phyloP scores from a whole-genome alignment of 2,888 invertebrate species.

The Arenicola marina region DNA sequence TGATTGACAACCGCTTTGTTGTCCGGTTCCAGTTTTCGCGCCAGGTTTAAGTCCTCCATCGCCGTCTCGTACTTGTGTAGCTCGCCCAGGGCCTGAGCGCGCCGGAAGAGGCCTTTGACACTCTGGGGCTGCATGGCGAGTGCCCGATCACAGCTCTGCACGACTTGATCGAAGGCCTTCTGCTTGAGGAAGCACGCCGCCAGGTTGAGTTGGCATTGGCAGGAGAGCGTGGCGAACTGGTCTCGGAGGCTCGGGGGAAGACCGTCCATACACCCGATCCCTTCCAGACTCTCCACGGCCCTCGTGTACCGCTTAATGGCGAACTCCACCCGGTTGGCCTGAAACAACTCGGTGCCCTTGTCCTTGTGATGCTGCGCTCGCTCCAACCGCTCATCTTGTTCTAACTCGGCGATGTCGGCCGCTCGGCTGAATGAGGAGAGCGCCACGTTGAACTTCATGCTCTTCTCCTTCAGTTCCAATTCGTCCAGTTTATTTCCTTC shows the following conservation, averaged over 20 bases:
- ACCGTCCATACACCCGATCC: constrained; percentile 12
- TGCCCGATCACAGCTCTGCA: constrained; percentile 75
- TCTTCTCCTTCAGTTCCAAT: constrained; percentile 13
- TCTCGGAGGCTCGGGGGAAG: neutral
- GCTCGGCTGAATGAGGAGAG: constrained; percentile 24
- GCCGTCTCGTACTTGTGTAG: constrained; percentile 28
- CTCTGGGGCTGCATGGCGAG: constrained; percentile 74
- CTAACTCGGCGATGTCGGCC: constrained; percentile 29
- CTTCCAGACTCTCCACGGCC: constrained; percentile 19
- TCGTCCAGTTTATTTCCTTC: constrained; percentile 24
- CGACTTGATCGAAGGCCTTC: constrained; percentile 72
- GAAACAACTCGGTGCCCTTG: constrained; percentile 31
- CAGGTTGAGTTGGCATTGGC: constrained; percentile 32
- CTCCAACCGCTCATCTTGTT: constrained; percentile 31
- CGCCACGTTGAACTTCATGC: constrained; percentile 28
- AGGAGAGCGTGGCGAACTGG: constrained; percentile 16
- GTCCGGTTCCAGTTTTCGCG: constrained; percentile 24
- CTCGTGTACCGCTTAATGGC: constrained; percentile 26
- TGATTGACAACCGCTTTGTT: constrained; percentile 27
- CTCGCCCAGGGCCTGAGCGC: constrained; percentile 68
- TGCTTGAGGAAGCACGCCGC: constrained; percentile 66
- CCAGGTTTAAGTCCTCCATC: constrained; percentile 20
- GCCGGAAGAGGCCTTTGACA: constrained; percentile 85
- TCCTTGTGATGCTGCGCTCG: constrained; percentile 35
- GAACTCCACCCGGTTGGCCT: constrained; percentile 21